Evolutionary conservation across 1,140 invertebrate species (phyloP), one percentile per base, ranked within the genome.

Genomic region (Drosophila mojavensis): DNA sequence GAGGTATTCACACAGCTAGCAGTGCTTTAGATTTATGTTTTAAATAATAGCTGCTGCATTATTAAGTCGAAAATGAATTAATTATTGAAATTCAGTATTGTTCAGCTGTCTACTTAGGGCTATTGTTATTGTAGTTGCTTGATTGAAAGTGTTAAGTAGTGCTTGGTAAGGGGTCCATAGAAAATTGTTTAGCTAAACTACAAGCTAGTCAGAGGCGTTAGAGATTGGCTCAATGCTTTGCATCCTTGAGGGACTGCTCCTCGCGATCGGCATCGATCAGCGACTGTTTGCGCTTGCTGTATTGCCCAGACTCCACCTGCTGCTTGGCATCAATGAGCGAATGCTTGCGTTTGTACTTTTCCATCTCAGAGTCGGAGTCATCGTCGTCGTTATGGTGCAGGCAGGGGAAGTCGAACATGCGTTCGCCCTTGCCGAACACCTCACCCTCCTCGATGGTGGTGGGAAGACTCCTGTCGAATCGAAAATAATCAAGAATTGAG

Each of bases 401-500:
- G 59, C 93, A 94, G 6, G 92, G 91, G 90, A 94, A 95, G 50
- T 94, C 93, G 68, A 93, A 94, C 75, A 94, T 89, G 36, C 92
- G 92, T 79, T 95, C 94, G 62, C 94, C 93, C 78, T 94, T 94
- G 36, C 95, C 95, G 79, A 95, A 95, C 13, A 92, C 78, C 88
- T 95, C 95, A 0, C 94, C 95, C 74, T 95, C 95, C 74, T 94
- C 90, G 15, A 95, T 85, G 3, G 94, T 94, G 6, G 94, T 93
- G 5, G 95, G 95, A 9, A 95, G 83, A 6, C 93, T 93, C 77
- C 93, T 92, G 20, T 39, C 0, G 70, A 65, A 4, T 3, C 13
- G 17, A 63, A 2, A 45, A n/a, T 7, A 51, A 9, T 10, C 10
- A 33, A 5, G 50, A 41, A 50, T 20, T 60, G 13, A 73, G 13